These are phyloP conservation scores for Synanthedon andrenaeformis DNA, from an alignment of 2,888 invertebrate genomes.

Conservation along the genomic window DNA sequence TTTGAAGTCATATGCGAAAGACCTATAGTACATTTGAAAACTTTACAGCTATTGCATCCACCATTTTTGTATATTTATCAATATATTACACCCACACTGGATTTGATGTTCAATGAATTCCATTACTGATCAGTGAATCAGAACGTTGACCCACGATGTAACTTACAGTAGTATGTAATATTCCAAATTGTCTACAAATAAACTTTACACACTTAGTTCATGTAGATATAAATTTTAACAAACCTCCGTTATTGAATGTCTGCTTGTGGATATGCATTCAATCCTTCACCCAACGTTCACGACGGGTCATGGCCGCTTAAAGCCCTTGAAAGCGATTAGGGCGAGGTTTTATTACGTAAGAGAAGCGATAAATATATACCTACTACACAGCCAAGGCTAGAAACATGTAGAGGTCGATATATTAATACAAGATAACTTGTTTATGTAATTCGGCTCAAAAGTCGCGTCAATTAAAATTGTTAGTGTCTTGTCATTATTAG, in stretches of 20 bases:
- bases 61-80: too few species aligned
- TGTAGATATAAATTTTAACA: constrained; percentile 19
- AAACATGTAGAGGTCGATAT: too few species aligned
- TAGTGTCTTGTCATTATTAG: too few species aligned
- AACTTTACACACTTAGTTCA: not conserved
- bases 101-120: not conserved
- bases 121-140: not conserved
- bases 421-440: too few species aligned
- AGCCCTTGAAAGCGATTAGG: constrained; percentile 64
- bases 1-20: too few species aligned
- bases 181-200: not conserved
- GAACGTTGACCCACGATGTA: not conserved
- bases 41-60: too few species aligned
- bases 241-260: constrained; percentile 22
- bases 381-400: not conserved
- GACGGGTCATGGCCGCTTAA: constrained; percentile 67
- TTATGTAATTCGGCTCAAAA: too few species aligned
- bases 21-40: too few species aligned
- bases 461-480: too few species aligned
- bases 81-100: too few species aligned
- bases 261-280: constrained; percentile 32
- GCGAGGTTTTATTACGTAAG: constrained; percentile 41
- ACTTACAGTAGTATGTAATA: not conserved
- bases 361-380: constrained; percentile 21
- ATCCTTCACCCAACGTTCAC: constrained; percentile 36